Evolutionary conservation across 2,113 vertebrate species (phyloP), one percentile per base, ranked within the genome.

Genomic region (Opisthocomus hoazin): DNA sequence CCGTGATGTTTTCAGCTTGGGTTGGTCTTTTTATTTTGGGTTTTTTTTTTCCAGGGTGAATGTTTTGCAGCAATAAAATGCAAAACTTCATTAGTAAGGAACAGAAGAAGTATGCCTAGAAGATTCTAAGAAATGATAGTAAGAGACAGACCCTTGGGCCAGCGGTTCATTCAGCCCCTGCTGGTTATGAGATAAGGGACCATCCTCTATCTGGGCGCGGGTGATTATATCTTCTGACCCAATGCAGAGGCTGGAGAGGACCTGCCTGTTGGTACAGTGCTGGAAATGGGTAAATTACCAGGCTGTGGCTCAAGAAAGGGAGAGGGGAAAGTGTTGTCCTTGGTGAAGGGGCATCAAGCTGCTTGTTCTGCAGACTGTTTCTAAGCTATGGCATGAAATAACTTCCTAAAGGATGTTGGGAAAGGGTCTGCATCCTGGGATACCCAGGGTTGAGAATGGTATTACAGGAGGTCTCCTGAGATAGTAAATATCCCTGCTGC

Each of bases 391-490:
- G 21, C 18, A 56, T 26, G 51, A 36, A 85, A 30, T 56, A 48
- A 41, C 19, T 57, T 94, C 61, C 45, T 39, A 45, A 80, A 81
- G 77, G 69, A 32, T 56, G 11, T 12, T 17, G 11, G 11, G 54
- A 83, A 78, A 78, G 22, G 9, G 3, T 80, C 37, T 93, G 57
- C 39, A 22, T 54, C 54, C 74, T 27, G 45, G 54, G 41, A 48
- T 14, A 56, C 21, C 11, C 9, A 10, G 34, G 9, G 7, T 9
- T 93, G 43, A 81, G 43, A 77, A 50, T 0, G 0, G 12, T 41
- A 12, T 75, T 84, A 15, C 24, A 41, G 41, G 21, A 81, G 15
- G 7, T 87, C 41, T 88, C 60, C 29, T n/a, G 30, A 89, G 34
- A 27, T 2, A 2, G 39, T 26, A 89, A 76, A 66, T 77, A 54